Evolutionary conservation across 2,113 vertebrate species (phyloP), one percentile per base, ranked within the genome.

Genomic region (Calcarius ornatus): DNA sequence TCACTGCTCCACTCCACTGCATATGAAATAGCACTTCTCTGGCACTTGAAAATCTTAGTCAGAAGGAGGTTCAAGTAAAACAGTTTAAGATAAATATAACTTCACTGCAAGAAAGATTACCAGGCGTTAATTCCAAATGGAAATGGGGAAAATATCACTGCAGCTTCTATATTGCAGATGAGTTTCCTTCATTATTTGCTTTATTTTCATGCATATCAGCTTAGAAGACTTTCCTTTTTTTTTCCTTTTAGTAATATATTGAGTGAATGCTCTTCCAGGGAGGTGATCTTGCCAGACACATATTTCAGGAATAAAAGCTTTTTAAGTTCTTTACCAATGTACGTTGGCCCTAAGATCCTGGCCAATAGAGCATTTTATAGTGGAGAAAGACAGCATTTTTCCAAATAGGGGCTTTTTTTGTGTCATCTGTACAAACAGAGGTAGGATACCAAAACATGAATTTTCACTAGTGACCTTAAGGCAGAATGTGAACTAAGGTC

Each of bases 1-100:
- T 94, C 91, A 86, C 57, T 91, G 90, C 94, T 97, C 72, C 64
- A 96, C 91, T 96, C 78, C 80, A 92, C 70, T 78, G 91, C 93
- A 96, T 97, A 88, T 84, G 88, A 97, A 98, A 96, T 87, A 96
- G 85, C 71, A 96, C 53, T 72, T 96, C 93, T 75, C 92, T 56
- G 77, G 53, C 79, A 92, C 87, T 85, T 88, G 75, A 88, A 94
- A 94, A 71, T 61, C 81, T 83, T 76, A 80, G 71, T 88, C 76
- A 92, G 54, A 93, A 93, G 82, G 65, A 91, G 27, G 35, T 93
- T 94, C 45, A 94, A 92, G 76, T 37, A 94, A 82, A 90, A 78
- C 25, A 75, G 60, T 42, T 88, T 43, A 86, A 95, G 38, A 65
- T 56, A 70, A 95, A 95, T 91, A 21, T 48, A 90, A 84, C 60